Evolutionary conservation across 2,113 vertebrate genomes (phyloP), one percentile per base, ranked within the genome.

Genomic region (Cryptotis parvus): DNA sequence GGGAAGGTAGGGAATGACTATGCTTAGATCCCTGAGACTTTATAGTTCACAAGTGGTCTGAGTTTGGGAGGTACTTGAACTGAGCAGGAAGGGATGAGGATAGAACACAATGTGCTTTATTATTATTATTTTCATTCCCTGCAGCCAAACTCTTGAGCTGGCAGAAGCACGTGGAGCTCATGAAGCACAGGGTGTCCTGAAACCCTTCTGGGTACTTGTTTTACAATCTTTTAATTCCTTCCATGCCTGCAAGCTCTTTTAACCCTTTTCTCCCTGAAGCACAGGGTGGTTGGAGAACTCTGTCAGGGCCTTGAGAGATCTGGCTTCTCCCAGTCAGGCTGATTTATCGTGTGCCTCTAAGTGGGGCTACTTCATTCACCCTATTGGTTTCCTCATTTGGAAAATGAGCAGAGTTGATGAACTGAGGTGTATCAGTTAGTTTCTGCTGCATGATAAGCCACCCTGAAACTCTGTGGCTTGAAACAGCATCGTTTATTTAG

Each of bases 381-480:
- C 87, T 70, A 4, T 11, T 11, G 29, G 27, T 22, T 58, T 74
- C 69, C 74, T 89, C 22, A 9, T 35, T 20, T 83, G 84, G 52
- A 43, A 66, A 37, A 41, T 4, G 20, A 75, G 58, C 33, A 80
- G 61, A 18, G 35, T 58, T 22, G 52, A 11, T 52, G 16, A 69
- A 75, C 70, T 11, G 18, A 35, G 20, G 26, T 94, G 82, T 85
- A 92, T 79, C 70, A 55, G 94, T 83, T 82, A 92, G 85, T 31
- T 80, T 85, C 89, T 80, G 90, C 92, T 82, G 82, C 24, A 0
- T 63, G 88, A 94, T 69, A 90, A 96, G 85, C 58, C 90, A 73
- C 70, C 61, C 81, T 9, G 6, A 85, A 61, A 31, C 33, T 12
- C 4, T 41, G 77, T 24, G 52, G 70, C 41, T 94, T 66, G 27